phyloP scores from a whole-genome alignment of 2,888 invertebrate species.

The Nebria salina region DNA sequence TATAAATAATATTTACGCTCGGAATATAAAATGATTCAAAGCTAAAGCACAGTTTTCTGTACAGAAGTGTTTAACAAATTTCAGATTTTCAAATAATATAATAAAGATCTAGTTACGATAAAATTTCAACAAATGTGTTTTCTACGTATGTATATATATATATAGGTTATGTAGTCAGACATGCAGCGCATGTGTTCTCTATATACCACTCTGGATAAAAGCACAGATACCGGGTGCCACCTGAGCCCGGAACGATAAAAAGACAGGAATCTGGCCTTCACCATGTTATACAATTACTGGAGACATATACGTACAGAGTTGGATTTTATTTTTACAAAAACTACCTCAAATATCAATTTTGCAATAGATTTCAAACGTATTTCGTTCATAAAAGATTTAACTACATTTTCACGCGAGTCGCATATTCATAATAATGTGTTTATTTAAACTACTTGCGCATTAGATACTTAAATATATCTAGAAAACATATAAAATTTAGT shows the following conservation, averaged over 20 bases:
- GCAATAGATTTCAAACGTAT: too few species aligned
- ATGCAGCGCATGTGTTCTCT: constrained; percentile 41
- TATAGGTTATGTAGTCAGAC: constrained; percentile 50
- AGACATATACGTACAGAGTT: constrained; percentile 39
- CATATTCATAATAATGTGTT: too few species aligned
- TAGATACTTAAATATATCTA: too few species aligned
- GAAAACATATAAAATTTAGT: too few species aligned
- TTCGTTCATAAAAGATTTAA: too few species aligned
- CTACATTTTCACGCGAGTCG: too few species aligned
- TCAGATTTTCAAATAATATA: constrained; percentile 32
- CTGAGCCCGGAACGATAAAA: constrained; percentile 55
- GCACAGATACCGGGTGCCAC: constrained; percentile 54
- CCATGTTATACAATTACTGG: constrained; percentile 55
- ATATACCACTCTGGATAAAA: constrained; percentile 57
- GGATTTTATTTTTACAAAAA: neutral
- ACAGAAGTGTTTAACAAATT: neutral
- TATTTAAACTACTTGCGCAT: too few species aligned
- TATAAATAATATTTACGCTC: too few species aligned
- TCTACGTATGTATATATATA: constrained; percentile 18
- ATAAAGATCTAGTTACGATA: constrained; percentile 30
- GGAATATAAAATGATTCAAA: too few species aligned
- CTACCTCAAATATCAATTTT: neutral
- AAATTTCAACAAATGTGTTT: constrained; percentile 18
- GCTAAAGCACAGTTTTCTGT: neutral
- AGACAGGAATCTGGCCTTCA: constrained; percentile 57